Base-by-base conservation (phyloP, 2,113 vertebrate species). In the Erpornis zantholeuca region DNA sequence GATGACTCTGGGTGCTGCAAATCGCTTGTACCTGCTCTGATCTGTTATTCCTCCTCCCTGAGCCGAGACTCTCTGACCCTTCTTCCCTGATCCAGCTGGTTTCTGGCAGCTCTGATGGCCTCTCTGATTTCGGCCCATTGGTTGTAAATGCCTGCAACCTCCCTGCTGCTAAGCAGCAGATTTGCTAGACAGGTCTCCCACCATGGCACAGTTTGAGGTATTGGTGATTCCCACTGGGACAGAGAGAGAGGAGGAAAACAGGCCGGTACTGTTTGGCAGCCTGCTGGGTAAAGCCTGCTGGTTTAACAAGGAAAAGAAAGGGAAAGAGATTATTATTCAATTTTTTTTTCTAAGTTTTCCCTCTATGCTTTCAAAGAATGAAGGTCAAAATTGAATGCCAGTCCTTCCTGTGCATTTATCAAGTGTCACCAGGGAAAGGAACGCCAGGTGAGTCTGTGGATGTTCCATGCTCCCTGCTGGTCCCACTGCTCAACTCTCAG, bases 241-340 rank as follows among this genome's bases (percentile, higher is more conserved):
- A 0, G 44, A 56, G 56, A 45, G 25, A 86, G 38, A 53, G 54
- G 52, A 91, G 42, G 42, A 86, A 84, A 70, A 92, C 44, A 56
- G 35, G 4, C 10, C 44, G 52, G 40, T 42, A 28, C 25, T 44
- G 19, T 54, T 94, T 23, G 33, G 52, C 59, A 90, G 40, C 63
- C 78, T 69, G 49, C 87, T 91, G 83, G 33, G 52, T 66, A 72
- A 60, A 89, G 7, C 17, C 65, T 84, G 44, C 31, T 87, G 49
- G 40, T 76, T 82, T 89, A 57, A 80, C 69, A 77, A 35, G 31
- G 44, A 75, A 94, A 80, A 79, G 19, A 79, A 87, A 82, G 16
- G 19, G n/a, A 25, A 94, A 79, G 33, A 18, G 25, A 71, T 91
- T 68, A 77, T 45, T 72, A 60, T 40, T 17, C 15, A 18, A 24